Base-by-base conservation (phyloP, 2,888 invertebrate genomes). In the Pediacus dermestoides region DNA sequence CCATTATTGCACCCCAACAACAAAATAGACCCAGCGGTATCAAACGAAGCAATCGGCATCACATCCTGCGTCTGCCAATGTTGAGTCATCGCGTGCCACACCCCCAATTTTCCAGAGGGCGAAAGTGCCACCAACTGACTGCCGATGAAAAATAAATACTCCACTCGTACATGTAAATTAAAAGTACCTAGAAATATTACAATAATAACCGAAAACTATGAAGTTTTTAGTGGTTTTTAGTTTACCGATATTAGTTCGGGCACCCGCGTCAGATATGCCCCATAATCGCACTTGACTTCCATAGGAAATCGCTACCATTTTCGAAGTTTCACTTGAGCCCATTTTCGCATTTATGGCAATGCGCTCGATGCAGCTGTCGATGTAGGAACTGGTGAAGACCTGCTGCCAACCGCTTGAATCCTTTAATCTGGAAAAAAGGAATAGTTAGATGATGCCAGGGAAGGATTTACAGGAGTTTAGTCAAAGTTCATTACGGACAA, bases 81-180 rank as follows among this genome's bases (percentile, higher is more conserved):
- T 60, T 95, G 94, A 0, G 95, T 94, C 85, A 95, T 95, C 1
- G 95, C 91, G 70, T 97, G 96, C 96, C 96, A 97, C n/a, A 97
- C 96, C 1, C 97, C 96, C 12, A 97, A 89, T 71, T 95, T 95
- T 3, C 92, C 92, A 4, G 83, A 82, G 2, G 86, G 83, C 26
- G 93, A 93, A 14, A 97, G 73, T 0, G 96, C 96, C n/a, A 99
- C 97, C 50, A 97, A 71, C 64, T 97, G 97, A 51, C 91, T 93
- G 1, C 97, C 96, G 64, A 97, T 96, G 68, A 97, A 99, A 65
- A 99, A 89, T 36, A 99, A 75, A 68, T 93, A 91, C 64, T 97
- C 96, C 4, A 97, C 93, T 1, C 89, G 80, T 1, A 94, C 94
- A 48, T 88, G 85, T 13, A 95, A 74, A 71, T 92, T 92, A 63